Conservation (phyloP, 2,797 vertebrate genomes). For the Notamacropus eugenii region DNA sequence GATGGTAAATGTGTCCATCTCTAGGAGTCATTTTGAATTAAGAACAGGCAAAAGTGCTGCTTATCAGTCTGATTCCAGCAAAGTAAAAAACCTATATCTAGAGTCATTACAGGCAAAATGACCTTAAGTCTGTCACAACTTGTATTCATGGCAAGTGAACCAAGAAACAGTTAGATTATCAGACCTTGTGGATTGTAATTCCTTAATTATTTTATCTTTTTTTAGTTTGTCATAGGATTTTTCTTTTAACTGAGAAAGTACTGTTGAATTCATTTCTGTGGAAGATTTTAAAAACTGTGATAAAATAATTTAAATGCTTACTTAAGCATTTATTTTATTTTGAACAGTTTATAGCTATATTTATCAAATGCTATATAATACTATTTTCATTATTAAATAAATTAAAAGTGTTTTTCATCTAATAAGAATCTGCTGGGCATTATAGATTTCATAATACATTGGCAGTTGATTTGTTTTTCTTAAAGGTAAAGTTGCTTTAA, state of each 20-base stretch:
- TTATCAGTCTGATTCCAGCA: conserved; percentile 38
- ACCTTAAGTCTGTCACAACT: conserved; percentile 27
- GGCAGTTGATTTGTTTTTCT: conserved; percentile 12
- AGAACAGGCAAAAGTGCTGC: conserved; percentile 11
- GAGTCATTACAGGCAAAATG: not conserved
- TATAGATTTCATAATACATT: not conserved
- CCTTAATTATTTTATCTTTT: conserved; percentile 44
- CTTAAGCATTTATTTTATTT: not conserved
- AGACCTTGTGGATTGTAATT: not conserved
- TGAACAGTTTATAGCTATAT: conserved; percentile 14
- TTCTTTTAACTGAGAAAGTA: conserved; percentile 43
- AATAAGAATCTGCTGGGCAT: conserved; percentile 44
- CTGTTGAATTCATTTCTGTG: conserved; percentile 39
- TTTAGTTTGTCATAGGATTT: conserved; percentile 12
- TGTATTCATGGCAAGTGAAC: not conserved
- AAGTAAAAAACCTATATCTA: not conserved
- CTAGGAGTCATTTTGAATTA: not conserved
- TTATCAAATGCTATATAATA: not conserved
- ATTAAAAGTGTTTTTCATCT: not conserved
- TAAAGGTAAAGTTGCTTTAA: conserved; percentile 43
- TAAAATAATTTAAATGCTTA: not conserved
- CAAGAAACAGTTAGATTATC: not conserved
- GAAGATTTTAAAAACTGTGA: conserved; percentile 15
- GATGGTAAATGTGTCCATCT: not conserved
- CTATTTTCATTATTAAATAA: not conserved